Base-by-base conservation (phyloP, 1,140 invertebrate species). In the Agrilus planipennis region DNA sequence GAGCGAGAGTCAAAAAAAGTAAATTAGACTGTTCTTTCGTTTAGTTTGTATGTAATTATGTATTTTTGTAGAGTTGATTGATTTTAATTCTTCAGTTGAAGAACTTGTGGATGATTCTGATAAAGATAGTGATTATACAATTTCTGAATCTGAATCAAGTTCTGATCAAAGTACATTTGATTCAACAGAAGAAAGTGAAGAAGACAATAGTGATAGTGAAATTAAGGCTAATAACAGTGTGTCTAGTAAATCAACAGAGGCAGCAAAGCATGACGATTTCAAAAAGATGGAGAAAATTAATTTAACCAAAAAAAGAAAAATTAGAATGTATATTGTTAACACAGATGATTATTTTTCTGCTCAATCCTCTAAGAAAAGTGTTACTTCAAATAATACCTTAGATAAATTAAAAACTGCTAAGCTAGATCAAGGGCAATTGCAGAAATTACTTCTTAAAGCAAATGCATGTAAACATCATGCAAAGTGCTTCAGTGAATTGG, bases 371-470 rank as follows among this genome's bases (percentile, higher is more conserved):
- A 73, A 71, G 64, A 69, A 72, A 60, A 67, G 66, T 34, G 52
- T 73, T 18, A 92, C 88, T 9, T 91, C 87, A 6, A 81, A 90
- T 66, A 76, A 80, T 41, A 90, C 86, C 0, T 65, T 91, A 40
- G 76, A 79, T 44, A 75, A 77, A 41, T 60, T 92, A 2, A 78
- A 83, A 50, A 82, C 76, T 47, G 71, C 81, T 19, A 69, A 74
- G 30, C 55, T 90, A 27, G 72, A 79, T 37, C 75, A 81, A 43
- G 74, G 79, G 53, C 63, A 75, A 41, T 52, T 87, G 9, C 69
- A 76, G 27, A 64, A 72, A 34, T 60, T 84, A 19, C 58, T 78
- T 28, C 53, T 61, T 20, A 65, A 69, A 30, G 67, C 72, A 45
- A 68, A 63, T 43, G 45, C 78, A 28, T 72, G 74, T 1, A 44